Evolutionary conservation across 2,113 vertebrate species (phyloP), one percentile per base, ranked within the genome.

Genomic region (Corythoichthys haematopterus): DNA sequence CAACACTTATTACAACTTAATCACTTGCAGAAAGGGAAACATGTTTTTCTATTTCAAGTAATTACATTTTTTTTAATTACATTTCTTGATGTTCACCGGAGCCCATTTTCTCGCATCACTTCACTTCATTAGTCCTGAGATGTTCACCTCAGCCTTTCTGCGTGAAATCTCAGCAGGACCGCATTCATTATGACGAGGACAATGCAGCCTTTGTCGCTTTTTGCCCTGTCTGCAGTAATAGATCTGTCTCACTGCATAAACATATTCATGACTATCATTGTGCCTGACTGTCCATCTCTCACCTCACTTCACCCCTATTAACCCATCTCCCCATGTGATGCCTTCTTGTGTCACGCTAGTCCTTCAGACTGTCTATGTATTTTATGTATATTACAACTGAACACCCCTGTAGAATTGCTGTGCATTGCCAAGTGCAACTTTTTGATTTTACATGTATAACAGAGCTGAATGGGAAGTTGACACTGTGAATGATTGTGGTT

Each of bases 241-340:
- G 80, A 83, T 57, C 81, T 85, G 88, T 91, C 87, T 72, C 55
- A 73, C 70, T 75, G 85, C 80, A 86, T 90, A 84, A 85, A 74
- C 67, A 66, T 77, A 72, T 70, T 85, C 84, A 90, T 90, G 86
- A 89, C 77, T 91, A 85, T 88, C 64, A 78, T 81, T 76, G 50
- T 57, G n/a, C 59, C 51, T 58, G 40, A 76, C 53, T 70, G 50
- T 69, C 48, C 69, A 40, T 64, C 2, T 6, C 57, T 77, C 67
- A 67, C 65, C 64, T 71, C 60, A 53, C 75, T 68, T 82, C 71
- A 61, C 15, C 65, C 55, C 43, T 40, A 15, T 45, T 36, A 48
- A 57, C 66, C 66, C 35, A 6, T 1, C 63, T 36, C 3, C 53
- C 20, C 2, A 38, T 59, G 8, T 64, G 20, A 51, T 50, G 28